These are phyloP conservation scores for Jacana jacana DNA, from an alignment of 2,113 vertebrate genomes.

Conservation along the genomic window DNA sequence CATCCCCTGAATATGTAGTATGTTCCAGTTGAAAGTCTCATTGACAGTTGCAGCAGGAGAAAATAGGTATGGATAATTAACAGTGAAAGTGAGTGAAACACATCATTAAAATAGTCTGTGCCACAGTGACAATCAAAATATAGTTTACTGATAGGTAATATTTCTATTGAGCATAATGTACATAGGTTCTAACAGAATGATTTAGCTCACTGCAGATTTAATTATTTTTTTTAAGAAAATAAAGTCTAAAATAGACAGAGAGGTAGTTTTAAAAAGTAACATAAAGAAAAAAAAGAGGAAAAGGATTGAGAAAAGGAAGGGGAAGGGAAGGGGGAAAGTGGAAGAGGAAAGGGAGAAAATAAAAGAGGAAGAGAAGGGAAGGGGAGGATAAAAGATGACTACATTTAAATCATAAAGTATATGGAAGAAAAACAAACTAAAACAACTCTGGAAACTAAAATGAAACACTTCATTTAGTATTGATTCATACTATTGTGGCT, in stretches of 20 bases:
- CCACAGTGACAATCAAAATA: neutral
- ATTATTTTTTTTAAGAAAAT: neutral
- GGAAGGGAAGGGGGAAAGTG: neutral
- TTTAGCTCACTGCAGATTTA: neutral
- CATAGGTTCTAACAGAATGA: neutral
- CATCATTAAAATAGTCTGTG: neutral
- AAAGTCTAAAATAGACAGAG: neutral
- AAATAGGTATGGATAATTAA: neutral
- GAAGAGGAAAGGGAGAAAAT: too few species aligned
- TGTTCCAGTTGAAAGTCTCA: neutral
- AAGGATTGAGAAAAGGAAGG: neutral
- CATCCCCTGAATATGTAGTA: too few species aligned
- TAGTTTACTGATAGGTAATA: neutral
- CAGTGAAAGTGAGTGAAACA: neutral
- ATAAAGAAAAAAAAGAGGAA: neutral
- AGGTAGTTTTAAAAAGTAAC: neutral
- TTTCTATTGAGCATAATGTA: neutral
- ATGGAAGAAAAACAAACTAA: neutral
- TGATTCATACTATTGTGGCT: neutral
- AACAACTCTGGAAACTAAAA: neutral
- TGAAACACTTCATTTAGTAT: neutral
- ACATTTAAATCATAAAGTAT: neutral
- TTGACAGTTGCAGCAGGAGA: neutral
- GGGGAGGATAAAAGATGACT: neutral
- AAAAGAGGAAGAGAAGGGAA: neutral